A percentile compares a stretch with the other conserved stretches of the same genome.
Evolutionary conservation across 2,113 vertebrate genomes (phyloP).

Genomic region (Neomonachus schauinslandi): DNA sequence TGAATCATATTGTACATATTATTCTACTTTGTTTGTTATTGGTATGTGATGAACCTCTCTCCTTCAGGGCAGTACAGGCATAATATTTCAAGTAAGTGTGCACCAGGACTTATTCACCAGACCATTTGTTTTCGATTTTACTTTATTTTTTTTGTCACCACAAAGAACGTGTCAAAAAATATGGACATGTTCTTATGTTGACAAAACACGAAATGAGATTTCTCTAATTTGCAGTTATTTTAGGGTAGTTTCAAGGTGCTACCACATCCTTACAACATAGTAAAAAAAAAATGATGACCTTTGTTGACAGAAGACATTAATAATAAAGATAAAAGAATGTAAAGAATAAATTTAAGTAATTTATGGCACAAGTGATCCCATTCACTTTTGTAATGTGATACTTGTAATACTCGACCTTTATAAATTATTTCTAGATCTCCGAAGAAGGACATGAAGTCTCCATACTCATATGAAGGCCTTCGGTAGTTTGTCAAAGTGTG

Average conservation of each 20-base stretch:
- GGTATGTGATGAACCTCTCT: background rate
- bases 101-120: background rate
- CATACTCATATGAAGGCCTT: background rate
- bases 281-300: background rate
- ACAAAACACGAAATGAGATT: constrained; percentile 8
- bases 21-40: background rate
- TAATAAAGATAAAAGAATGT: background rate
- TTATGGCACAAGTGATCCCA: background rate
- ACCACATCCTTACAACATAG: background rate
- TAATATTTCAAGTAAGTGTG: background rate
- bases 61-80: background rate
- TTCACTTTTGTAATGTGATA: background rate
- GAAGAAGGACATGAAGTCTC: background rate
- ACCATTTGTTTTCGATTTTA: background rate
- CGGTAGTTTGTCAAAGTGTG: background rate
- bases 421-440: background rate
- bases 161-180: constrained; percentile 28
- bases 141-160: background rate
- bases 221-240: background rate
- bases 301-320: background rate
- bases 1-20: background rate
- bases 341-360: constrained; percentile 37
- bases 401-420: background rate
- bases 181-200: background rate
- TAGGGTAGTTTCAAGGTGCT: background rate